phyloP scores from a whole-genome alignment of 2,113 vertebrate genomes.

The Oostethus manadensis region DNA sequence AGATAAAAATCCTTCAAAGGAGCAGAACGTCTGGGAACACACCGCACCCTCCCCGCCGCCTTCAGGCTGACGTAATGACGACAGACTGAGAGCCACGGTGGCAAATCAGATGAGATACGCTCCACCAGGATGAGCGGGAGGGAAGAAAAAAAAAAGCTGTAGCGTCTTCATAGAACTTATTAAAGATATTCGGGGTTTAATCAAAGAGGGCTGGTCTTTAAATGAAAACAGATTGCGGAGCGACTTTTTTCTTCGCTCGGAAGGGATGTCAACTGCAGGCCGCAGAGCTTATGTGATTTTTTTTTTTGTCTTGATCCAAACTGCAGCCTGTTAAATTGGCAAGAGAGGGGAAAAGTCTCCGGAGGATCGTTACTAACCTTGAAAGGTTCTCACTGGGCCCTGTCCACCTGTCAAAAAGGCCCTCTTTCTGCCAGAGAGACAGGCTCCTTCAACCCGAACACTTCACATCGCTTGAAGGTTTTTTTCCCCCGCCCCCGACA shows the following conservation, averaged over 20 bases:
- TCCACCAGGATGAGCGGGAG: constrained; percentile 6
- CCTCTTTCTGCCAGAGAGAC: constrained; percentile 23
- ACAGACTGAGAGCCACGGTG: constrained; percentile 28
- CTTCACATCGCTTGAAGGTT: constrained; percentile 15
- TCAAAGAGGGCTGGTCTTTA: constrained; percentile 44
- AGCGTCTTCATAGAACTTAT: constrained; percentile 25
- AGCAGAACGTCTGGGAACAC: background rate
- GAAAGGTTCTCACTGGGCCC: constrained; percentile 41
- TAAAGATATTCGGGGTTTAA: constrained; percentile 27
- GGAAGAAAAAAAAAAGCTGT: constrained; percentile 40
- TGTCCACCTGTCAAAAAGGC: constrained; percentile 49
- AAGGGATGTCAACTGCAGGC: constrained; percentile 8
- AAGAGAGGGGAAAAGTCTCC: constrained; percentile 15
- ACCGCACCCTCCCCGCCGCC: background rate
- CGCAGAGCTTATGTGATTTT: constrained; percentile 24
- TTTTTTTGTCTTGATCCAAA: constrained; percentile 19
- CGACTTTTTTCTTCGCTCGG: constrained; percentile 6
- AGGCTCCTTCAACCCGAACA: constrained; percentile 45
- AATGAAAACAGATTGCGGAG: constrained; percentile 43
- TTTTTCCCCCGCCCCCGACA: constrained; percentile 1
- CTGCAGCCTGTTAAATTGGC: constrained; percentile 45
- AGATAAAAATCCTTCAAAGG: constrained; percentile 11
- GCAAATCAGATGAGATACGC: constrained; percentile 20
- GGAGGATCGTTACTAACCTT: constrained; percentile 32
- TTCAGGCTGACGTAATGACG: constrained; percentile 24